Conservation (phyloP, 2,888 invertebrate species). For the Tupiocoris notatus region DNA sequence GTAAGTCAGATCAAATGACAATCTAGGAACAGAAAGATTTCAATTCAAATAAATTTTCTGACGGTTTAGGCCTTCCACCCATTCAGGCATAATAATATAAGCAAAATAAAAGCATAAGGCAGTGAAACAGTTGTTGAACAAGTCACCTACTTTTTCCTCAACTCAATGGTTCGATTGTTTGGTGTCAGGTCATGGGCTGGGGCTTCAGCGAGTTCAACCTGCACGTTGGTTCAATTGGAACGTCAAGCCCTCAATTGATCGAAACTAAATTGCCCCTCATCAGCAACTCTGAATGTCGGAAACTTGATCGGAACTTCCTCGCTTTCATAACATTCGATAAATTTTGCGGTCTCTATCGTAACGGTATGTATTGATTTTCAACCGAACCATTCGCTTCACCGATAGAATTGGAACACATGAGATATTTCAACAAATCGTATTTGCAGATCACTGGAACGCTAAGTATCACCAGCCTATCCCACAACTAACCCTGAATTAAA, state of each 20-base stretch:
- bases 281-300: conserved; percentile 8
- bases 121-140: too few relatives aligned
- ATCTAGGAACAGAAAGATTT: neutral
- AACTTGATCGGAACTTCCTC: conserved; percentile 2
- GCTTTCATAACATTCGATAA: conserved; percentile 20
- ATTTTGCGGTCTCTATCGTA: conserved; percentile 19
- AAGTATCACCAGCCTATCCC: too few relatives aligned
- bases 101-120: too few relatives aligned
- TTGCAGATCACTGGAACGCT: too few relatives aligned
- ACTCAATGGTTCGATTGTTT: too few relatives aligned
- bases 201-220: conserved; percentile 14
- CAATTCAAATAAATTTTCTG: neutral
- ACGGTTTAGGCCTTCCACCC: too few relatives aligned
- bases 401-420: too few relatives aligned
- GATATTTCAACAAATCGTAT: too few relatives aligned
- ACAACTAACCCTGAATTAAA: too few relatives aligned
- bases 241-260: neutral
- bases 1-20: neutral
- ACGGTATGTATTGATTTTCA: conserved; percentile 13
- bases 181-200: conserved; percentile 34
- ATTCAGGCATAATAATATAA: too few relatives aligned
- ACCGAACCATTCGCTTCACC: too few relatives aligned
- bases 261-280: conserved; percentile 14
- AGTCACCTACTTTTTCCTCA: too few relatives aligned
- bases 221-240: neutral